Base-by-base conservation (phyloP, 2,888 invertebrate species). In the Cosmorhoe ocellata region DNA sequence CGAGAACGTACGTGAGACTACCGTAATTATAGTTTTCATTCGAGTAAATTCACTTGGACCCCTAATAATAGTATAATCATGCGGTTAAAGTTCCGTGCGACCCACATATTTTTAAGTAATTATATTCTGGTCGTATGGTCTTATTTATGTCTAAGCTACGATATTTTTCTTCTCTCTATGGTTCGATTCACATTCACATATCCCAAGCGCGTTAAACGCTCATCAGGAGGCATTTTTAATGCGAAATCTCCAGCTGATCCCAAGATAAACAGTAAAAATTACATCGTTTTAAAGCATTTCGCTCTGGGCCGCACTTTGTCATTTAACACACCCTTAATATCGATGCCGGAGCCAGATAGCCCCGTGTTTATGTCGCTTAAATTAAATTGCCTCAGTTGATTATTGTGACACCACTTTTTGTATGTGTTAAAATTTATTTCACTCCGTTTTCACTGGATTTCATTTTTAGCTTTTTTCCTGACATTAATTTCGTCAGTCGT, bases 291-390 rank as follows among this genome's bases (percentile, higher is more conserved):
- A 81, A 84, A 84, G 76, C 81, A 81, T 83, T 84, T 80, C 81
- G 81, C 78, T 78, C 70, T 71, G 68, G 69, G 66, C 66, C 76
- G 83, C 83, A 83, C 78, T 89, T 87, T 86, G 85, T 89, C 88
- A 86, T 88, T 87, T 84, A 84, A 74, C 81, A 79, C 84, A 74
- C 79, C 84, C 81, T 88, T 84, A 81, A 81, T 81, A 86, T 86
- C 87, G 87, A 89, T 86, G 81, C 76, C 76, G 71, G 76, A 68
- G 79, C 76, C 79, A 85, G 87, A 88, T 87, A 84, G 74, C 74
- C 65, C 62, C 78, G 79, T 84, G 86, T 85, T 87, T 84, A 86
- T 82, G 87, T 89, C 87, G 77, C 80, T 84, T 82, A 78, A 83
- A 85, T 86, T 85, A 85, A 88, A 87, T 87, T 79, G 80, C 84